phyloP scores from a whole-genome alignment of 1,140 invertebrate genomes.

The Heterodera carotae region DNA sequence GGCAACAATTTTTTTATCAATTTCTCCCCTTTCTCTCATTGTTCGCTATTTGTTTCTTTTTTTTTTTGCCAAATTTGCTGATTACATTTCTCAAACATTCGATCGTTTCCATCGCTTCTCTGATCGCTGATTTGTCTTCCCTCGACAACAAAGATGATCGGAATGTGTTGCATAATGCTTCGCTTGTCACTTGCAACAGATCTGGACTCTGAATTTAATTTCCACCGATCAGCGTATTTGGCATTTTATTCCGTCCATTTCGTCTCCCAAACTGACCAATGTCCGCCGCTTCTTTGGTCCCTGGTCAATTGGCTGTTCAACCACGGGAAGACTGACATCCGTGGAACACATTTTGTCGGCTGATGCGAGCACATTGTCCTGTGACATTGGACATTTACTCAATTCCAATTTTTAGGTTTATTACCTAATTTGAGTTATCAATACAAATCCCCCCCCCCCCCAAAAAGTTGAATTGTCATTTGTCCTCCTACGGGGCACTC shows the following conservation, averaged over 20 bases:
- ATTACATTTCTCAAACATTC: constrained; percentile 36
- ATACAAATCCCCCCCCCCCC: constrained; percentile 5
- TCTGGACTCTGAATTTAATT: neutral
- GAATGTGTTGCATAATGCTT: neutral
- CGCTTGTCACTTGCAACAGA: neutral
- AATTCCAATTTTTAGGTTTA: neutral
- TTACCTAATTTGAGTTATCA: neutral
- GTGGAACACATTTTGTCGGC: constrained; percentile 14
- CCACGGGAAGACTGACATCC: neutral
- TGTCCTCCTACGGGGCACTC: too few species aligned
- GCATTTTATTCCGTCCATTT: constrained; percentile 3
- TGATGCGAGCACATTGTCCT: neutral
- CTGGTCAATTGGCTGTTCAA: neutral
- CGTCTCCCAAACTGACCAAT: constrained; percentile 4
- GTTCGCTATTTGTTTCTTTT: neutral
- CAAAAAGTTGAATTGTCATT: too few species aligned
- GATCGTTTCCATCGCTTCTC: constrained; percentile 32
- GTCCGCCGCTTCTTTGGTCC: constrained; percentile 6
- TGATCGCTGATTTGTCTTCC: constrained; percentile 19
- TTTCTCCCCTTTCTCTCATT: too few species aligned
- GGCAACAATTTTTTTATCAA: too few species aligned
- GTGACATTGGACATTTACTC: neutral
- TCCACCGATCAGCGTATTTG: neutral
- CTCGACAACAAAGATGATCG: constrained; percentile 10
- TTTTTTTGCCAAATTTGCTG: too few species aligned